Evolutionary conservation across 2,888 invertebrate genomes (phyloP).

Genomic region (Lathronympha strigana): DNA sequence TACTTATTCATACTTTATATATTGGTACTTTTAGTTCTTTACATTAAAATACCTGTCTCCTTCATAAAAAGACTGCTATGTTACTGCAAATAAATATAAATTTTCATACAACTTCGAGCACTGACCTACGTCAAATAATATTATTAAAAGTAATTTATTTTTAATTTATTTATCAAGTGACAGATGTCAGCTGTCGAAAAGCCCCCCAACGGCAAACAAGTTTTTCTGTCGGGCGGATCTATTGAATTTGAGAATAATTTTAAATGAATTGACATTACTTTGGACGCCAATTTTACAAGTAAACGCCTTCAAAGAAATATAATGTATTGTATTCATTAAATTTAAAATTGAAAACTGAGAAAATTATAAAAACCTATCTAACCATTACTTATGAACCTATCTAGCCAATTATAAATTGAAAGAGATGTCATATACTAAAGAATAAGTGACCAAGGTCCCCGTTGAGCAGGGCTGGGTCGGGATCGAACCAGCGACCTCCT

Average conservation of each 20-base stretch:
- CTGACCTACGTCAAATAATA: slow-evolving; percentile 1
- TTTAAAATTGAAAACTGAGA: not conserved
- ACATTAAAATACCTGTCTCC: not conserved
- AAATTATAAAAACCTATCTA: too few relatives aligned
- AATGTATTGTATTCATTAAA: not conserved
- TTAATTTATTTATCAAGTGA: not conserved
- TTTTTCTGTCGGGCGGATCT: slow-evolving; percentile 10
- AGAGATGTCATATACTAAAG: too few relatives aligned
- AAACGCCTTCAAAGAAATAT: not conserved
- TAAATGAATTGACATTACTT: not conserved
- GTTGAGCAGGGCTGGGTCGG: too few relatives aligned
- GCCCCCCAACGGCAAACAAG: slow-evolving; percentile 18
- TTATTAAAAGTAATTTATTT: not conserved
- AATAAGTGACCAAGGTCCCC: too few relatives aligned
- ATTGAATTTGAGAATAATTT: slow-evolving; percentile 2
- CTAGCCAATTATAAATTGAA: too few relatives aligned
- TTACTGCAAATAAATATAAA: slow-evolving; percentile 14
- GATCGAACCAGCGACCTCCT: too few relatives aligned
- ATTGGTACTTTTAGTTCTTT: not conserved
- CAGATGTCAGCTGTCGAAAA: slow-evolving; percentile 21
- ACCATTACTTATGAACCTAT: not conserved
- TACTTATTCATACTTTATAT: not conserved
- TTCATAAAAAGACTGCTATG: slow-evolving; percentile 8
- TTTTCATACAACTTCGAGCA: not conserved
- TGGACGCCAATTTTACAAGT: not conserved